Percentiles rank a stretch among this genome's conserved stretches.
These are phyloP conservation scores for Ectemnius cavifrons DNA, from an alignment of 2,888 invertebrate genomes.

Conservation along the genomic window DNA sequence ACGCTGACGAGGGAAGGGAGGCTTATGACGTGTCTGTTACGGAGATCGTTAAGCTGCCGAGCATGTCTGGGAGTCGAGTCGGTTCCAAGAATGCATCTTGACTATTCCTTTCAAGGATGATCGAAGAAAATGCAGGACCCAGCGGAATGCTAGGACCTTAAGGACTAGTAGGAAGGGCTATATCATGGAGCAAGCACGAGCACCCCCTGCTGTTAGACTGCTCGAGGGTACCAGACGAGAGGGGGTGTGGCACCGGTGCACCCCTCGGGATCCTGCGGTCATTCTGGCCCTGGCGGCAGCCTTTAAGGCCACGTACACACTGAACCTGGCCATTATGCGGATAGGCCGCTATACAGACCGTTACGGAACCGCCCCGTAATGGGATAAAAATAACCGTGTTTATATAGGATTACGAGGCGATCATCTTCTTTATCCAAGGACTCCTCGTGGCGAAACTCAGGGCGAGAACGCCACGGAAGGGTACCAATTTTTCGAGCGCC, in stretches of 20 bases:
- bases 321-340: conserved; percentile 56
- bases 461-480: conserved; percentile 20
- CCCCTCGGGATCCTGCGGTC: conserved; percentile 60
- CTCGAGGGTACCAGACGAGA: conserved; percentile 37
- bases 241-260: conserved; percentile 59
- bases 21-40: neutral
- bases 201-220: conserved; percentile 63
- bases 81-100: conserved; percentile 12
- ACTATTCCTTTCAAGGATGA: conserved; percentile 29
- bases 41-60: conserved; percentile 19
- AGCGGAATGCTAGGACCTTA: conserved; percentile 36
- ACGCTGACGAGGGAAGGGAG: too few species aligned
- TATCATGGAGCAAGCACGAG: conserved; percentile 59
- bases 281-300: conserved; percentile 51
- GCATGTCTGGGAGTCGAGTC: neutral
- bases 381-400: conserved; percentile 69
- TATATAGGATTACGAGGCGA: conserved; percentile 65
- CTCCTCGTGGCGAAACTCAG: conserved; percentile 22
- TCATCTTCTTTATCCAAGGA: conserved; percentile 50
- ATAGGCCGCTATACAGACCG: conserved; percentile 39
- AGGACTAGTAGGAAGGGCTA: conserved; percentile 55
- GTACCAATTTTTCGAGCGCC: conserved; percentile 36
- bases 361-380: conserved; percentile 62
- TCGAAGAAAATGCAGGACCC: conserved; percentile 38
- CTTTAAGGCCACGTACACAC: conserved; percentile 45